Conservation (phyloP, 2,888 invertebrate species). For the Scrobipalpa costella region DNA sequence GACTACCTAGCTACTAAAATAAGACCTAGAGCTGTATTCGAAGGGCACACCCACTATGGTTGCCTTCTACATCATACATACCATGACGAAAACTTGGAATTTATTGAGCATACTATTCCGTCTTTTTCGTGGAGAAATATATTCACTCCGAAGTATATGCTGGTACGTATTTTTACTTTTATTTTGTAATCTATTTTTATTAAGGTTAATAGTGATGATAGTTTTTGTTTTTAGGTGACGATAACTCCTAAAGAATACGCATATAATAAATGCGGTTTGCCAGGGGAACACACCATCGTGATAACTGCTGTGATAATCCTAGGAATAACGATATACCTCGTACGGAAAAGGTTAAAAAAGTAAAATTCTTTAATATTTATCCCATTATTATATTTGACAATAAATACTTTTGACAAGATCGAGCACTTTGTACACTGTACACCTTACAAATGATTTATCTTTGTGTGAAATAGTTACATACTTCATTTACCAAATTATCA, state of each 20-base stretch:
- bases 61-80: constrained; percentile 83
- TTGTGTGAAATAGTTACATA: constrained; percentile 38
- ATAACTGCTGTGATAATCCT: constrained; percentile 45
- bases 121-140: constrained; percentile 99
- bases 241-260: constrained; percentile 55
- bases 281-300: constrained; percentile 58
- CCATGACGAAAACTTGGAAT: constrained; percentile 55
- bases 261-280: constrained; percentile 63
- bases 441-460: constrained; percentile 41
- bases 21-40: constrained; percentile 89
- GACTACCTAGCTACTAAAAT: constrained; percentile 81
- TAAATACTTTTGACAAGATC: constrained; percentile 80
- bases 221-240: constrained; percentile 53
- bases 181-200: neutral
- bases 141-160: constrained; percentile 92
- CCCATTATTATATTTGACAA: constrained; percentile 70
- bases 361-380: neutral
- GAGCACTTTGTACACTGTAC: constrained; percentile 75
- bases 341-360: constrained; percentile 6
- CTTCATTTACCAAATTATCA: constrained; percentile 62
- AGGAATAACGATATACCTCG: constrained; percentile 4
- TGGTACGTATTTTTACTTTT: constrained; percentile 81
- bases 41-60: constrained; percentile 97
- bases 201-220: constrained; percentile 16
- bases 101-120: constrained; percentile 90